Base-by-base conservation (phyloP, 2,797 vertebrate species). In the Sebastes iracundus region DNA sequence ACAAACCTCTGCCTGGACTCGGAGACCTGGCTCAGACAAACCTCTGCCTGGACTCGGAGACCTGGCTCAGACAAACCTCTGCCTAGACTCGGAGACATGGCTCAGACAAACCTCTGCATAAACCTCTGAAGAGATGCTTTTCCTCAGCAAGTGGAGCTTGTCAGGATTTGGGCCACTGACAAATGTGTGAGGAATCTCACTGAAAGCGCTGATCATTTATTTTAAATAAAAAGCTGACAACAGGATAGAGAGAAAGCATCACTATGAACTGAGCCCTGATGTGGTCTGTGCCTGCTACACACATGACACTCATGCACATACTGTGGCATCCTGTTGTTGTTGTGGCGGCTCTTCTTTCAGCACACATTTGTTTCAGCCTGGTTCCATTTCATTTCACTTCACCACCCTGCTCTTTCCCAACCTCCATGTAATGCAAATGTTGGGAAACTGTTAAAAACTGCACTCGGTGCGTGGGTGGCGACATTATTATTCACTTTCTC, bases 351-450 rank as follows among this genome's bases (percentile, higher is more conserved):
- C 67, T 61, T 53, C 22, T 86, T 85, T 84, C 79, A 84, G 84
- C 76, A 25, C 72, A 20, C 69, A 81, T 80, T 88, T 81, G 80
- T 85, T 87, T 72, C 83, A 83, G 82, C 46, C 75, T 58, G 68
- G 86, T 91, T 90, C 35, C 75, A 77, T 93, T 91, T 90, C 77
- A 88, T 83, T 90, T 84, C 82, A 73, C 79, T 82, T 87, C 82
- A 86, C 80, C 81, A 68, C 83, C 28, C 52, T 77, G 83, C 83
- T 91, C 82, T 86, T 88, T 89, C 88, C 68, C 56, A 82, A 80
- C 69, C 83, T 87, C 60, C 6, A 49, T 67, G 80, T 22, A 62
- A 80, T 33, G 52, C 7, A 5, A 87, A 83, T 42, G 72, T 76
- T 89, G 81, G 77, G 74, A 87, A 91, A 91, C 53, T 61, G 68